Conservation (phyloP, 2,888 invertebrate genomes). For the Drosophila maculinotata region DNA sequence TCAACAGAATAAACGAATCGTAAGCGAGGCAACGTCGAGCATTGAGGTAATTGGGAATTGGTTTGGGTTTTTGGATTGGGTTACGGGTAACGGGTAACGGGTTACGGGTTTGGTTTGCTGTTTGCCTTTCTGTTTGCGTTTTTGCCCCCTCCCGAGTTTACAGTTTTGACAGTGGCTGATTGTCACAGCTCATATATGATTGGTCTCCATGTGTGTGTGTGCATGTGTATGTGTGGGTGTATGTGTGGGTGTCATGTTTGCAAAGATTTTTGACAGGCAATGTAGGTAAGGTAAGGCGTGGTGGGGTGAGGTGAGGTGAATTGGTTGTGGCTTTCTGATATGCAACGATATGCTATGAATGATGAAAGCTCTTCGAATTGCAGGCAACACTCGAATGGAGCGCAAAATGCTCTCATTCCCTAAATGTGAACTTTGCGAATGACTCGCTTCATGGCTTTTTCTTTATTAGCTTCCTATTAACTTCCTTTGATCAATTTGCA, state of each 20-base stretch:
- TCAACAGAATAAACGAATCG: conserved; percentile 84
- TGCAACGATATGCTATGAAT: conserved; percentile 12
- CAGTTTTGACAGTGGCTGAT: conserved; percentile 35
- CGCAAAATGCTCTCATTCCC: no score
- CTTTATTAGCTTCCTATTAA: no score
- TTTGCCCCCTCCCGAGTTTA: conserved; percentile 6
- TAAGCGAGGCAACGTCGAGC: conserved; percentile 69
- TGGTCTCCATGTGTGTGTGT: neutral
- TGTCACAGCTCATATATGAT: conserved; percentile 25
- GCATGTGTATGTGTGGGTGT: neutral
- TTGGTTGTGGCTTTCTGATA: conserved; percentile 36
- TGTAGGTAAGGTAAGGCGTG: conserved; percentile 17
- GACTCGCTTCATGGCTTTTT: no score
- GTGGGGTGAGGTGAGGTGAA: conserved; percentile 21
- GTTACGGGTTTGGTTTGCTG: conserved; percentile 23
- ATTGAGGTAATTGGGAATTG: conserved; percentile 71
- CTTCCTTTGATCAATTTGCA: neutral
- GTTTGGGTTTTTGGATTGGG: conserved; percentile 28
- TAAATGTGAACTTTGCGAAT: no score
- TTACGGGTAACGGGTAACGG: no score
- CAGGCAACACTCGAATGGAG: neutral
- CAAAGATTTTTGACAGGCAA: conserved; percentile 36
- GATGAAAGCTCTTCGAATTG: conserved; percentile 7
- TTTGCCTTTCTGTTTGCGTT: conserved; percentile 32
- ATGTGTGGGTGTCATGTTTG: conserved; percentile 45